Conservation (phyloP, 1,140 invertebrate species). For the Penaeus japonicus region DNA sequence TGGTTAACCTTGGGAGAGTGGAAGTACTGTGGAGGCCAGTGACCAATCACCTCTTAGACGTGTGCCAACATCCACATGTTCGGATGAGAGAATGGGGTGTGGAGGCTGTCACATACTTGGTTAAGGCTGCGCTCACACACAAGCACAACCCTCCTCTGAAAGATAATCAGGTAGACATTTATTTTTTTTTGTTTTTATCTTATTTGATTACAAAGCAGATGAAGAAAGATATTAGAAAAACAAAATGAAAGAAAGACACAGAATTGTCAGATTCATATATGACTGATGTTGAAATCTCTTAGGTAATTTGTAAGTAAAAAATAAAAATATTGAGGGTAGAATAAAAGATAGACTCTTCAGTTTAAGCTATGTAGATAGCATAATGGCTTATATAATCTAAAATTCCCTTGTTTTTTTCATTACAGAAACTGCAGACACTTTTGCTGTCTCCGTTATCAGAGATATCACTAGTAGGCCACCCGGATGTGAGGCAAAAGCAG, state of each 20-base stretch:
- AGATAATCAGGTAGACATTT: slow-evolving; percentile 77
- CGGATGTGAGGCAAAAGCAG: slow-evolving; percentile 93
- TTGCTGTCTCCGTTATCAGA: slow-evolving; percentile 88
- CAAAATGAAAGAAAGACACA: too few species aligned
- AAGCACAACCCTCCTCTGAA: slow-evolving; percentile 84
- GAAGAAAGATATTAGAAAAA: too few species aligned
- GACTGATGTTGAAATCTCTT: too few species aligned
- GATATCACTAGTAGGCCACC: slow-evolving; percentile 85
- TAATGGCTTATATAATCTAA: not conserved
- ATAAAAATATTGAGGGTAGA: too few species aligned
- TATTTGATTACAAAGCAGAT: not conserved
- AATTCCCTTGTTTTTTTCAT: slow-evolving; percentile 23
- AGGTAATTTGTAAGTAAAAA: too few species aligned
- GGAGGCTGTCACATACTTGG: slow-evolving; percentile 93
- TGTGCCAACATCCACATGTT: slow-evolving; percentile 94
- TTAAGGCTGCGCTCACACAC: slow-evolving; percentile 89
- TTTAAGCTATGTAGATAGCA: not conserved
- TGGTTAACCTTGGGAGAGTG: slow-evolving; percentile 92
- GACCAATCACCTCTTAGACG: slow-evolving; percentile 95
- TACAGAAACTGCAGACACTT: slow-evolving; percentile 76
- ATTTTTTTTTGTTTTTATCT: not conserved
- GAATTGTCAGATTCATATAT: too few species aligned
- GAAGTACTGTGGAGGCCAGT: slow-evolving; percentile 95
- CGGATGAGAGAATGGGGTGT: slow-evolving; percentile 97
- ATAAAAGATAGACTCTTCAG: not conserved